Evolutionary conservation across 2,888 invertebrate genomes (phyloP).

Genomic region (Abrostola tripartita): DNA sequence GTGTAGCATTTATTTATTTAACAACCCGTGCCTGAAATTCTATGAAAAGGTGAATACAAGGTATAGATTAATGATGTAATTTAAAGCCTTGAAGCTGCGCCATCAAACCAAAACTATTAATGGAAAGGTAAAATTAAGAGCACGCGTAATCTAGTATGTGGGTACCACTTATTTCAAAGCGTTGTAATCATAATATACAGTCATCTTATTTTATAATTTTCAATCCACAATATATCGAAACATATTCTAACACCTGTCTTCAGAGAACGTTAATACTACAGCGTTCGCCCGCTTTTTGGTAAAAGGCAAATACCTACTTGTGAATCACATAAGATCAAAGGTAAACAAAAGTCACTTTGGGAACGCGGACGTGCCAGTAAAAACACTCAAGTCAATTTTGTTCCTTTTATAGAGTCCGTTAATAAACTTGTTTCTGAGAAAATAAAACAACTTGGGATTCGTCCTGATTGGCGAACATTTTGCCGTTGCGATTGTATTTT

Average conservation of each 20-base stretch:
- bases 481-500: neutral
- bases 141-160: too few relatives aligned
- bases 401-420: constrained; percentile 16
- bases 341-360: constrained; percentile 14
- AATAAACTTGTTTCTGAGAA: constrained; percentile 21
- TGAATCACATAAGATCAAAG: constrained; percentile 18
- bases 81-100: too few relatives aligned
- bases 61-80: too few relatives aligned
- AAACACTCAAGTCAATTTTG: constrained; percentile 25
- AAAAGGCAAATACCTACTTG: constrained; percentile 8
- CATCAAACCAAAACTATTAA: too few relatives aligned
- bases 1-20: too few relatives aligned
- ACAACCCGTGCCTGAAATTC: too few relatives aligned
- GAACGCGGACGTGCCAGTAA: constrained; percentile 9
- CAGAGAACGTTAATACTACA: neutral
- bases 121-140: too few relatives aligned
- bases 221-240: neutral
- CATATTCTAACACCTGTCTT: neutral
- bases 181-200: too few relatives aligned
- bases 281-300: neutral
- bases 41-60: too few relatives aligned
- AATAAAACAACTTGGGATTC: constrained; percentile 7
- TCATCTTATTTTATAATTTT: too few relatives aligned
- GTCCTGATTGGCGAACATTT: neutral
- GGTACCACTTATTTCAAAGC: too few relatives aligned